phyloP scores from a whole-genome alignment of 2,113 vertebrate species.

The Peromyscus polionotus region DNA sequence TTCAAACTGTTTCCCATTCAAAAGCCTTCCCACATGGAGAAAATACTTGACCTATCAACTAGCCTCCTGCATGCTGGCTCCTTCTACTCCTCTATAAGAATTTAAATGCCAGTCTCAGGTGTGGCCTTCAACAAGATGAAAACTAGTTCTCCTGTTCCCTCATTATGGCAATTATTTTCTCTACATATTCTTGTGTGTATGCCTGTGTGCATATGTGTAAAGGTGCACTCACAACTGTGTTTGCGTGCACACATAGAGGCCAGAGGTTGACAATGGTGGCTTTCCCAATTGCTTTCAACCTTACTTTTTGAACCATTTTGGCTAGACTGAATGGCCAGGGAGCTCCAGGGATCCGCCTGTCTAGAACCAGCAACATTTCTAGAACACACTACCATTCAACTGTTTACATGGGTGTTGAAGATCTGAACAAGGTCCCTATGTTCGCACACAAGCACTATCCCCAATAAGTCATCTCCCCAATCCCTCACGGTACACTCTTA shows the following conservation, averaged over 20 bases:
- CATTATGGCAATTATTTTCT: not conserved
- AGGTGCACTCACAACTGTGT: not conserved
- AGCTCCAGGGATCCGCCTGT: not conserved
- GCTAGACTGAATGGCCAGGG: not conserved
- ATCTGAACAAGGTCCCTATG: not conserved
- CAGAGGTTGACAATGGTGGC: not conserved
- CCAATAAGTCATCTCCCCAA: not conserved
- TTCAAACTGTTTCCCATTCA: not conserved
- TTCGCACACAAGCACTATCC: not conserved
- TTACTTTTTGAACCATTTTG: not conserved
- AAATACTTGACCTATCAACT: not conserved
- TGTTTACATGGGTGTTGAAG: not conserved
- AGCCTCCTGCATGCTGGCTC: not conserved
- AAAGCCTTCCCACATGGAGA: not conserved
- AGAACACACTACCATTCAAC: not conserved
- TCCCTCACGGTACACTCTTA: not conserved
- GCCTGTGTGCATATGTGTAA: not conserved
- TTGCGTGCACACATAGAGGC: not conserved
- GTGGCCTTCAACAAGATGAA: not conserved
- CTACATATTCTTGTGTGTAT: constrained; percentile 5
- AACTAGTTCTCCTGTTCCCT: not conserved
- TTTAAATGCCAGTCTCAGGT: not conserved
- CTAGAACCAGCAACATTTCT: not conserved
- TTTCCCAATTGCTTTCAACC: not conserved
- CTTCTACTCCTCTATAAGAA: constrained; percentile 19